Evolutionary conservation across 2,113 vertebrate genomes (phyloP).

Genomic region (Platysteira castanea): DNA sequence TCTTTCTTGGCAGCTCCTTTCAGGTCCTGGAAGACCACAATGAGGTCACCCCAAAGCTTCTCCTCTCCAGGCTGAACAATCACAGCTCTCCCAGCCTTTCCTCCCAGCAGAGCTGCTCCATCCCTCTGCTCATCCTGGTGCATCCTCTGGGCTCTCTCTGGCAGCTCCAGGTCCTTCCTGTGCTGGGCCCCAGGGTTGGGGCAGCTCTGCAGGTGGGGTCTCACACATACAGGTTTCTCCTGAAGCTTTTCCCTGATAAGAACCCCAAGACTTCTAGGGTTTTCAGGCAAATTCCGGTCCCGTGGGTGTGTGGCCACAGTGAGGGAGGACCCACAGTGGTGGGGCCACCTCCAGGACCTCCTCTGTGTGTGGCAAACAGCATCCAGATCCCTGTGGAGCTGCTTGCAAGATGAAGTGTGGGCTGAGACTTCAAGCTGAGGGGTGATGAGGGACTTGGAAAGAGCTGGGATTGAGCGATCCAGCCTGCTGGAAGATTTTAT

Average conservation of each 20-base stretch:
- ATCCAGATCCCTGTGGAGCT: accelerated
- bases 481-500: background rate
- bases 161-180: background rate
- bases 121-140: no score
- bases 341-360: background rate
- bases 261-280: background rate
- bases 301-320: accelerated
- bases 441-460: background rate
- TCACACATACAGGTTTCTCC: background rate
- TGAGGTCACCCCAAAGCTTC: background rate
- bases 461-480: accelerated
- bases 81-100: background rate
- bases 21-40: background rate
- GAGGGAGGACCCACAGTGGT: no score
- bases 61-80: background rate
- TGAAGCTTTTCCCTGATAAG: background rate
- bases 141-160: background rate
- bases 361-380: background rate
- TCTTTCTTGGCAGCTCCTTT: background rate
- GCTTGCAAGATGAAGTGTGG: no score
- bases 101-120: background rate
- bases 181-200: background rate
- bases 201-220: background rate
- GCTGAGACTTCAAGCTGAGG: background rate
- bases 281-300: no score